Evolutionary conservation across 2,797 vertebrate species (phyloP).

Genomic region (Eidolon dupreanum): DNA sequence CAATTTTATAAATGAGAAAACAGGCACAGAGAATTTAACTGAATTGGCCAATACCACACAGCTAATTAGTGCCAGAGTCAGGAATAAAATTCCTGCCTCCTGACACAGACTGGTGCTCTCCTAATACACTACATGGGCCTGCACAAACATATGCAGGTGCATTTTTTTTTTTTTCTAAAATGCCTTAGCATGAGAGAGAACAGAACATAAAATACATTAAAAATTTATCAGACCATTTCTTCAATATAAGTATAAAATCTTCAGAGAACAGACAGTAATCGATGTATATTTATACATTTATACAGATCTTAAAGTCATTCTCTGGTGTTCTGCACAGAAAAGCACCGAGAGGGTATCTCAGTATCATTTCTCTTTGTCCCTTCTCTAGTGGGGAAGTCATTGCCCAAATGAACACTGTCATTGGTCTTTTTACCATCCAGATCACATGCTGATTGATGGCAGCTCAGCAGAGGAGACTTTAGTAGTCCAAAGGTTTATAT

Average conservation of each 20-base stretch:
- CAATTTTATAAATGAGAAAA: not conserved
- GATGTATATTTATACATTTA: not conserved
- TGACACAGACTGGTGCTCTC: not conserved
- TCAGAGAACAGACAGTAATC: not conserved
- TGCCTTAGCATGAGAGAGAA: not conserved
- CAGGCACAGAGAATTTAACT: not conserved
- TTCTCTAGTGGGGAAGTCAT: not conserved
- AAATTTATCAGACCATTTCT: not conserved
- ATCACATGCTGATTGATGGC: not conserved
- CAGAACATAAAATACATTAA: not conserved
- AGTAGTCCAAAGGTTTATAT: not conserved
- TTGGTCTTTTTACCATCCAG: not conserved
- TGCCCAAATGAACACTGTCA: not conserved
- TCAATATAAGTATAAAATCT: not conserved
- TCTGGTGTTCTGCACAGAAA: not conserved
- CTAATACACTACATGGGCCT: not conserved
- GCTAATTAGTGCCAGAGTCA: not conserved
- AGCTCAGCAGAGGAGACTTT: not conserved
- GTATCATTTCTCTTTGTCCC: accelerated
- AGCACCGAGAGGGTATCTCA: accelerated
- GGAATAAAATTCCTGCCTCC: not conserved
- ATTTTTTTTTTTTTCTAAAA: not conserved
- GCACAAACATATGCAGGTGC: not conserved
- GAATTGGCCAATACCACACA: not conserved
- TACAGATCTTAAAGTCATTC: not conserved